Base-by-base conservation (phyloP, 2,113 vertebrate genomes). In the Cacatua alba region DNA sequence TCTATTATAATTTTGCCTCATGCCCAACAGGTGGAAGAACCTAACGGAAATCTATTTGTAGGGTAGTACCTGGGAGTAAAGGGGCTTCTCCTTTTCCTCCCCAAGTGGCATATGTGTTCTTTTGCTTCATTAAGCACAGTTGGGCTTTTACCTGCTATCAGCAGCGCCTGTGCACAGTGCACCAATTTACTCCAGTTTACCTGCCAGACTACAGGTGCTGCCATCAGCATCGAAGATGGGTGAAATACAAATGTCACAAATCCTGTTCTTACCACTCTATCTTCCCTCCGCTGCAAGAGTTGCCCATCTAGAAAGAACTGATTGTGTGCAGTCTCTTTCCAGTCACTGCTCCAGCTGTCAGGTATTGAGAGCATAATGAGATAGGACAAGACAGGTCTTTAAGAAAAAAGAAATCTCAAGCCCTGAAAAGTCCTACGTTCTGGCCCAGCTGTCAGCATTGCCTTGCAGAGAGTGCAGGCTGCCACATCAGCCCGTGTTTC, bases 101-200 rank as follows among this genome's bases (percentile, higher is more conserved):
- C 51, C 6, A 17, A 69, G 35, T 39, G 31, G 17, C 23, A 62
- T 17, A 24, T 1, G 0, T 1, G 1, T 4, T 8, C 11, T 71
- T 35, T 64, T 37, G 48, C 74, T 65, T 71, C 84, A 72, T 68
- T 85, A 48, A 74, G 16, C 59, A 82, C 41, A 55, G 6, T 28
- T 31, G 6, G 28, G 48, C 18, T 75, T 83, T 92, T 68, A 11
- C 24, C 72, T 87, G 44, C 39, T 65, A 70, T 86, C 78, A 86
- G 72, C 76, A 92, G 80, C 69, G 31, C 35, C 63, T 62, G 57
- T 62, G 35, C 67, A 88, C 21, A 77, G 25, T 4, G 19, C 8
- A 26, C n/a, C 31, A 81, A 2, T 51, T 84, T 5, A 92, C 31
- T 39, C n/a, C 72, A 46, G 60, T 74, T 70, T 69, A 74, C 86